Percentiles rank a stretch among this genome's conserved stretches.
phyloP scores from a whole-genome alignment of 2,113 vertebrate genomes.

The Malurus cyaneus region DNA sequence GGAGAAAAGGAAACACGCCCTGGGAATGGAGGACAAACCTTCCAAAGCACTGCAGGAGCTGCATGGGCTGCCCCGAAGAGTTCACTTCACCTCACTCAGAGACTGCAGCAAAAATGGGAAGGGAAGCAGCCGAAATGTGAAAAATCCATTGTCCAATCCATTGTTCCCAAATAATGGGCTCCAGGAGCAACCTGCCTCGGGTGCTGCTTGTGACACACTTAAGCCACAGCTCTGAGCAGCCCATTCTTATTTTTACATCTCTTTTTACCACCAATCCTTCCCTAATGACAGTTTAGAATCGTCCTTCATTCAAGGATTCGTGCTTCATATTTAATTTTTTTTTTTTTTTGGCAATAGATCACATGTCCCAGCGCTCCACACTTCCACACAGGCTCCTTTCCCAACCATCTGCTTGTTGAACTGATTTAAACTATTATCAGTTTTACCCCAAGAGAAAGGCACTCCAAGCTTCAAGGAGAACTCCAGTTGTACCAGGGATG shows the following conservation, averaged over 20 bases:
- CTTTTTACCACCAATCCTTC: neutral
- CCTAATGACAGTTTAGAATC: neutral
- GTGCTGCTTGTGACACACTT: neutral
- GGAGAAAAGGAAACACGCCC: neutral
- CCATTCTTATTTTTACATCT: neutral
- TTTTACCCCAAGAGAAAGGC: conserved; percentile 45
- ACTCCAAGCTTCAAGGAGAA: conserved; percentile 46
- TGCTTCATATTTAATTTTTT: neutral
- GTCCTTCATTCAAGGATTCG: neutral
- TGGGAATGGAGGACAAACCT: neutral
- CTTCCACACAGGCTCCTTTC: conserved; percentile 12
- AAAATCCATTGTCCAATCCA: neutral
- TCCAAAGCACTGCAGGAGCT: neutral
- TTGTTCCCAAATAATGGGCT: neutral
- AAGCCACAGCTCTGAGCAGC: neutral
- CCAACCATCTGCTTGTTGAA: conserved; percentile 44
- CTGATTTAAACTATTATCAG: conserved; percentile 59
- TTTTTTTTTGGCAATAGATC: neutral
- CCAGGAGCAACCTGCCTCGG: neutral
- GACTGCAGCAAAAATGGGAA: neutral
- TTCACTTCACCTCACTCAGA: neutral
- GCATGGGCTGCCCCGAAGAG: neutral
- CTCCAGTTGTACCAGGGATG: neutral
- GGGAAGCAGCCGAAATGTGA: neutral
- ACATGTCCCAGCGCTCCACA: neutral